phyloP scores from a whole-genome alignment of 2,113 vertebrate species.

The Kobus ellipsiprymnus region DNA sequence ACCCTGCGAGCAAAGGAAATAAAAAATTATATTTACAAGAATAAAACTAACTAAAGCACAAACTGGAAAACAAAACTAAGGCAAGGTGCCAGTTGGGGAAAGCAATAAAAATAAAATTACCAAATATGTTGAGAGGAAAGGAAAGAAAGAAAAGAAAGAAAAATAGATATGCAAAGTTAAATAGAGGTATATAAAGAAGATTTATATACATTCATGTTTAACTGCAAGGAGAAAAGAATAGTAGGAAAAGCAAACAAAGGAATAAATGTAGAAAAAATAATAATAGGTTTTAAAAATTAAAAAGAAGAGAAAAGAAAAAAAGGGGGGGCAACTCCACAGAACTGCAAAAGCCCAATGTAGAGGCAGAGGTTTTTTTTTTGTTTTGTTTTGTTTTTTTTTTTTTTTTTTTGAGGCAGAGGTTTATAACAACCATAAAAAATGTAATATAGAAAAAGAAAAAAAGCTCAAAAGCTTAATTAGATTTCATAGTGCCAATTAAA shows the following conservation, averaged over 20 bases:
- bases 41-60: not conserved
- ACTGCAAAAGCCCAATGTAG: not conserved
- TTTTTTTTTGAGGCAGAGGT: too few relatives aligned
- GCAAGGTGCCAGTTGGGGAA: not conserved
- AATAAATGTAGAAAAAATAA: not conserved
- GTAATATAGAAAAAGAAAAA: not conserved
- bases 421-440: not conserved
- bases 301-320: not conserved
- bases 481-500: not conserved
- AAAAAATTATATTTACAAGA: not conserved
- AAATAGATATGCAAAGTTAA: not conserved
- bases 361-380: not conserved
- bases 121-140: not conserved
- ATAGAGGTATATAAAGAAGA: not conserved
- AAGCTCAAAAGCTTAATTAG: not conserved
- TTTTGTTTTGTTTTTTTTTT: too few relatives aligned
- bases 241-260: not conserved
- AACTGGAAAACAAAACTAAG: not conserved
- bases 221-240: not conserved
- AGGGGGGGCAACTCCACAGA: not conserved
- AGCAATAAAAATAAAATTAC: not conserved
- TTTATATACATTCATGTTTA: not conserved
- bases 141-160: not conserved
- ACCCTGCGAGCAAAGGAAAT: accelerated
- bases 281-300: not conserved